These are phyloP conservation scores for Sorex fumeus DNA, from an alignment of 2,113 vertebrate species.

Conservation along the genomic window DNA sequence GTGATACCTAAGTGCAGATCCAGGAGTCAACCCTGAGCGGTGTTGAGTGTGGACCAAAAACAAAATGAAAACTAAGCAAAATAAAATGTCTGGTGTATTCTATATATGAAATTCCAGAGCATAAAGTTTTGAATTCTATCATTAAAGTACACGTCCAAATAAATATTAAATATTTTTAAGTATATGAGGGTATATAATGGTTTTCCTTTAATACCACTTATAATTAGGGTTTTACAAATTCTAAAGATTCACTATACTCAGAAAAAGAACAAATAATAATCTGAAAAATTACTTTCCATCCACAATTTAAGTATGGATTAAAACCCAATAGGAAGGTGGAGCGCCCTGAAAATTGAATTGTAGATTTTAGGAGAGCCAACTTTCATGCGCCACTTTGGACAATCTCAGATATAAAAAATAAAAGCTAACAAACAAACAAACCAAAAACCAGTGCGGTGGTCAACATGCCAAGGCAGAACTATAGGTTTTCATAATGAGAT, in stretches of 20 bases:
- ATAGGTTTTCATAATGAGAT: not conserved
- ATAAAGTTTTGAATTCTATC: not conserved
- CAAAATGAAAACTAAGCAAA: too few species aligned
- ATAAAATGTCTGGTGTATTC: not conserved
- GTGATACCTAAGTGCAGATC: too few species aligned
- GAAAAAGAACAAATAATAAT: not conserved
- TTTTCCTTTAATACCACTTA: not conserved
- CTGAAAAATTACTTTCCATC: not conserved
- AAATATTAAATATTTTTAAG: not conserved
- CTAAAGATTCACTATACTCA: not conserved
- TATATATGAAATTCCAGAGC: not conserved
- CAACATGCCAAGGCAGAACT: not conserved
- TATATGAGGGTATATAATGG: not conserved
- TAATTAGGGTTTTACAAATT: slow-evolving; percentile 6
- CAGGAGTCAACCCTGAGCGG: too few species aligned
- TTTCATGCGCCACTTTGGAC: not conserved
- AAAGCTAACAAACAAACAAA: too few species aligned
- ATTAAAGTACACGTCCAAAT: not conserved
- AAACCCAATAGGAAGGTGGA: not conserved
- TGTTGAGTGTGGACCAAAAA: too few species aligned
- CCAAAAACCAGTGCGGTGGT: not conserved
- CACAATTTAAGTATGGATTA: not conserved
- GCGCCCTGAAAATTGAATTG: not conserved
- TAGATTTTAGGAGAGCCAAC: not conserved
- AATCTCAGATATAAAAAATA: not conserved